Base-by-base conservation (phyloP, 1,140 invertebrate species). In the Neodiprion virginianus region DNA sequence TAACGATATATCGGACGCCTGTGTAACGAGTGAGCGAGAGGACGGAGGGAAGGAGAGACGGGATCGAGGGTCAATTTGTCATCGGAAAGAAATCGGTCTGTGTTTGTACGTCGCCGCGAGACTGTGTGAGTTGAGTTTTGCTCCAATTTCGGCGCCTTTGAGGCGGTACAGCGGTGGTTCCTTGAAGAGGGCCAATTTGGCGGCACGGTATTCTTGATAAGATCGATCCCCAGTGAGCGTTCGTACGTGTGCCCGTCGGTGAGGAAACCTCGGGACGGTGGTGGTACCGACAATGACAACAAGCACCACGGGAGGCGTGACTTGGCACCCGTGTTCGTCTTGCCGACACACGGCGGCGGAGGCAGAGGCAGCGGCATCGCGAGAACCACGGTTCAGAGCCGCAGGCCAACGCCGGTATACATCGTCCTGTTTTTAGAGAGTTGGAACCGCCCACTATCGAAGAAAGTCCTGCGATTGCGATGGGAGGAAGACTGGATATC, bases 211-310 rank as follows among this genome's bases (percentile, higher is more conserved):
- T 21, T 47, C 67, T 69, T 69, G 67, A 69, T 69, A 69, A 69
- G 67, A 47, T 69, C 21, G 12, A 71, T 76, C 69, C 48, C 40
- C 67, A 17, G 65, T 68, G 50, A 53, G 49, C 66, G 79, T 75
- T 73, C 78, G 80, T 79, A 77, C 79, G 66, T 78, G 79, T 77
- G 74, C 74, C 77, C 79, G 79, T 76, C 79, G 75, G 76, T 75
- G 61, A 68, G 67, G 70, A 70, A 69, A 67, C 75, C 68, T 70
- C 12, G 66, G 75, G 72, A 74, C 76, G 75, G 75, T 80, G 80
- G 79, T 75, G 79, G 78, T 81, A 81, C 81, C 81, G 83, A 84
- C 85, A 88, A 88, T 87, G 86, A 88, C 86, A 88, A 85, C 84
- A 83, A 82, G 77, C 85, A 40, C 85, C 78, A 78, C 85, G 76